Evolutionary conservation across 2,888 invertebrate species (phyloP), one percentile per base, ranked within the genome.

Genomic region (Hemithea aestivaria): DNA sequence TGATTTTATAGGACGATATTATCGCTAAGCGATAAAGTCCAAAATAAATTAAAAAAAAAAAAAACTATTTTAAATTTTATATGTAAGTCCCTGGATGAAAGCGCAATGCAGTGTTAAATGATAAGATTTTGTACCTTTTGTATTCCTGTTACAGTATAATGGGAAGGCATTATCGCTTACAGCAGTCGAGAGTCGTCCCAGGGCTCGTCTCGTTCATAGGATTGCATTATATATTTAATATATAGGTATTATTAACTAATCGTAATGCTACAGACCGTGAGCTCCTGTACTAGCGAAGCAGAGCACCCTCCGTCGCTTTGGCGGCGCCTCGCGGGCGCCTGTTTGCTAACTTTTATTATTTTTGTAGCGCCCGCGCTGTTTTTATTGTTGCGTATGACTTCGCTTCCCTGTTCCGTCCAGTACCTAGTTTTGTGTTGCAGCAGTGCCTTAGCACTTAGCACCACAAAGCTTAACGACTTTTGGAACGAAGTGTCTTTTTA

Each of bases 261-360:
- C 26, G 40, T 40, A 30, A 35, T 22, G n/a, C 10, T 21, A 12
- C 26, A n/a, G 7, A 9, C 10, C 28, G 11, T 6, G 10, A 20
- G 28, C 22, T 33, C 27, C 16, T 11, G 16, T 53, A 25, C 41
- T 34, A 37, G 53, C 60, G 59, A 51, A 44, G 51, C 50, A 42
- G 39, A 41, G 51, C 55, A 47, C 25, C 40, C 40, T 41, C 44
- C 26, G 23, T 9, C 37, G 39, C 36, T 16, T 16, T 51, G 52
- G 46, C 57, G 64, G 67, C 73, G 75, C 73, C 77, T 70, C 68
- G 64, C 65, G 71, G 76, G 62, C 72, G 68, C 62, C 66, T 62
- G 53, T 44, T 59, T 58, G 60, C 71, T 73, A 80, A 77, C 77
- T 80, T 81, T 79, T 80, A 78, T 80, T 82, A 76, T 80, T 79